phyloP scores from a whole-genome alignment of 2,113 vertebrate genomes.

The Callipepla californica region DNA sequence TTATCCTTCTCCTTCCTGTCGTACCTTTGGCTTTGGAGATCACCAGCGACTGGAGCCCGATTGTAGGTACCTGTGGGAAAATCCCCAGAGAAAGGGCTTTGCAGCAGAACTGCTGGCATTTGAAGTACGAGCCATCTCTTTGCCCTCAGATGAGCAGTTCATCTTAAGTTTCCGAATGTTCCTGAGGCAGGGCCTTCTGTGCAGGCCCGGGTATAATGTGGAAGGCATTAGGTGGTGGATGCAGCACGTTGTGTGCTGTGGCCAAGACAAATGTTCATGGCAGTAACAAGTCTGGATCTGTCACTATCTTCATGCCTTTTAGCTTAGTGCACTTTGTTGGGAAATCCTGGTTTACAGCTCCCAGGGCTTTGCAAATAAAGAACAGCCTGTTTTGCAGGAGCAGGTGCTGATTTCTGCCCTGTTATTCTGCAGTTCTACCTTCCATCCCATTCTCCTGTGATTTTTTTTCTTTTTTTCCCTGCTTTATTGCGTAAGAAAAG shows the following conservation, averaged over 20 bases:
- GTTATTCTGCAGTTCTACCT: not conserved
- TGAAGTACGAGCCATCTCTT: not conserved
- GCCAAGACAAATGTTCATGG: slow-evolving; percentile 57
- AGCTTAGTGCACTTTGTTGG: slow-evolving; percentile 60
- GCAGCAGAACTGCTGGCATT: not conserved
- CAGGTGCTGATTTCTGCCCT: not conserved
- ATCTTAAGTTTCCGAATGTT: not conserved
- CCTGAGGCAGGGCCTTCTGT: not conserved
- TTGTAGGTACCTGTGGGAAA: not conserved
- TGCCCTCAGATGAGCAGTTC: not conserved
- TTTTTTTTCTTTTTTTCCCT: not conserved
- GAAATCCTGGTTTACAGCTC: slow-evolving; percentile 63
- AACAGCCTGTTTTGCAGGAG: slow-evolving; percentile 25
- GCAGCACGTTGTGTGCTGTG: not conserved
- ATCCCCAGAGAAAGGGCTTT: not conserved
- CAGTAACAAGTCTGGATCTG: slow-evolving; percentile 76
- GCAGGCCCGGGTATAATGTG: not conserved
- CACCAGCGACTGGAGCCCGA: not conserved
- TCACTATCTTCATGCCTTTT: slow-evolving; percentile 53
- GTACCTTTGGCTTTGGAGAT: not conserved
- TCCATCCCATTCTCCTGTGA: not conserved
- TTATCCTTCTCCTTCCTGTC: slow-evolving; percentile 38
- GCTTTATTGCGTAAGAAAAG: not conserved
- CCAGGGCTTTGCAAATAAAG: slow-evolving; percentile 49
- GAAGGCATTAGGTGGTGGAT: not conserved